A percentile compares a stretch with the other conserved stretches of the same genome.
Evolutionary conservation across 2,797 vertebrate genomes (phyloP).

Genomic region (Macrochelys suwanniensis): DNA sequence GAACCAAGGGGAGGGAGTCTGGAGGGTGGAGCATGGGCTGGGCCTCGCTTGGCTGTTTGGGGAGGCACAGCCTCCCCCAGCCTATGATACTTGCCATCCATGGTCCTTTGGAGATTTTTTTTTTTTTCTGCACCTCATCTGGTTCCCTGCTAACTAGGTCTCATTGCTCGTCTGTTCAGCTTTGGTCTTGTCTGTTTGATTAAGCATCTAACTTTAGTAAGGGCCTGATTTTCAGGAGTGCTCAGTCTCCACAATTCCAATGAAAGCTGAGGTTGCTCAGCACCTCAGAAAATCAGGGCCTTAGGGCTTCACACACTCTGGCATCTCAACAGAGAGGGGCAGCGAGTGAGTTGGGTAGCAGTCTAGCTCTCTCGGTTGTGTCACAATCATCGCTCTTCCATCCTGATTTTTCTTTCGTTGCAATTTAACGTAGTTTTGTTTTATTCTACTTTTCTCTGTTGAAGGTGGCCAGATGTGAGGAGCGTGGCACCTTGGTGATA

Average conservation of each 20-base stretch:
- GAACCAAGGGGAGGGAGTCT: too few species aligned
- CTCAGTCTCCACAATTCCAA: neutral
- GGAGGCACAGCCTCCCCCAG: too few species aligned
- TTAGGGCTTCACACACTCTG: neutral
- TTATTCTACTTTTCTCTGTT: neutral
- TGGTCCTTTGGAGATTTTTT: neutral
- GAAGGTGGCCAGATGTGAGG: neutral
- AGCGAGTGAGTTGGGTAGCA: neutral
- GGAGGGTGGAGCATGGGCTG: too few species aligned
- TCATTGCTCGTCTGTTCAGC: neutral
- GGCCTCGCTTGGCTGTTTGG: too few species aligned
- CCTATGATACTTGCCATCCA: too few species aligned
- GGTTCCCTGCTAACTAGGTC: neutral
- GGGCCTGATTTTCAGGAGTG: neutral
- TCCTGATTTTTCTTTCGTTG: neutral
- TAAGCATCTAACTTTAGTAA: neutral
- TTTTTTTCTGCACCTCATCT: neutral
- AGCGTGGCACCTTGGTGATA: neutral
- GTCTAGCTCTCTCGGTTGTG: neutral
- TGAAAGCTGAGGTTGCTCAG: neutral
- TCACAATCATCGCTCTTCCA: rapidly evolving
- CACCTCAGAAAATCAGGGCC: neutral
- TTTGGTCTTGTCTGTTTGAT: neutral
- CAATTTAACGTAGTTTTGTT: neutral
- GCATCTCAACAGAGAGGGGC: neutral